These are phyloP conservation scores for Myocastor coypus DNA, from an alignment of 2,113 vertebrate species.

Conservation along the genomic window DNA sequence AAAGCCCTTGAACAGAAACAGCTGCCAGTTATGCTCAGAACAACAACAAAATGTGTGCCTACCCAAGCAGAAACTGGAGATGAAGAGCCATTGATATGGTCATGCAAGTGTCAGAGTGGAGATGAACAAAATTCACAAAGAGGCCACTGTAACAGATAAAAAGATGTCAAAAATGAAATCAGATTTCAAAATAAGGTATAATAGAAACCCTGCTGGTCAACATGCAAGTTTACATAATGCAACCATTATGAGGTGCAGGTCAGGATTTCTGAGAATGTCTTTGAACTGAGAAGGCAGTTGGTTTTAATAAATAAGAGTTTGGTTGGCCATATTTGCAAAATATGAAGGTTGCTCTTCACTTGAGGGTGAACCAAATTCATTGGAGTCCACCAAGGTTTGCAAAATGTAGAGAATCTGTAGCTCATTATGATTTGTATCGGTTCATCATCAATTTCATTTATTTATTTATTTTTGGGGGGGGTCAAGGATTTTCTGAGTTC, in stretches of 20 bases:
- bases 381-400: neutral
- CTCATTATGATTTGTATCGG: neutral
- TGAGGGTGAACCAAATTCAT: neutral
- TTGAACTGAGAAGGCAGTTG: neutral
- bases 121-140: neutral
- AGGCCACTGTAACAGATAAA: neutral
- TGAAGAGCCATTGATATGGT: neutral
- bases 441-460: neutral
- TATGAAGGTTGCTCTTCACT: neutral
- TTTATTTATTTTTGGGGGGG: too few species aligned
- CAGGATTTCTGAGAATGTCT: neutral
- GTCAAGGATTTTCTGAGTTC: neutral
- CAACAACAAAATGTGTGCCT: too few species aligned
- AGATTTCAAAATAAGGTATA: neutral
- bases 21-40: neutral
- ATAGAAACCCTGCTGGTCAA: neutral
- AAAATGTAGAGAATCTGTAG: neutral
- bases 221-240: neutral
- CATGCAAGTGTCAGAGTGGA: neutral
- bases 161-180: neutral
- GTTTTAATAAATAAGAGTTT: neutral
- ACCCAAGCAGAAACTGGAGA: neutral
- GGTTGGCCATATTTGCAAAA: neutral
- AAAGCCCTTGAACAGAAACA: neutral
- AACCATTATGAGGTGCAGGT: neutral